Evolutionary conservation across 1,140 invertebrate species (phyloP).

Genomic region (Caenorhabditis latens): DNA sequence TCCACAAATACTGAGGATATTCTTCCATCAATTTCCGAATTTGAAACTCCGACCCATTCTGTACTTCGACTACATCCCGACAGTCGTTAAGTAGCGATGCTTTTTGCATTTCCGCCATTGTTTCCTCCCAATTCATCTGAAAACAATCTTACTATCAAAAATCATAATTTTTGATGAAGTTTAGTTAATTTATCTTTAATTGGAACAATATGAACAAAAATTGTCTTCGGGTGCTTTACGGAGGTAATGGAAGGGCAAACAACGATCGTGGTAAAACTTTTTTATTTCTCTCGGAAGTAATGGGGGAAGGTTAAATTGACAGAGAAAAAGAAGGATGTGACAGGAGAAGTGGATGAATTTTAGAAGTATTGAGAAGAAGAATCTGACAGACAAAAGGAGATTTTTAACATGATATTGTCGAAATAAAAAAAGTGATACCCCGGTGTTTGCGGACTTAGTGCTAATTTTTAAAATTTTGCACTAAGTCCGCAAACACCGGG

Average conservation of each 20-base stretch:
- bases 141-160: neutral
- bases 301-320: neutral
- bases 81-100: neutral
- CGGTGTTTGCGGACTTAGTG: no score
- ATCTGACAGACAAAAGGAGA: no score
- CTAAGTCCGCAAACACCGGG: no score
- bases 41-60: neutral
- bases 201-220: no score
- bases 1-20: conserved; percentile 27
- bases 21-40: conserved; percentile 18
- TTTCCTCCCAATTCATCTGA: conserved; percentile 15
- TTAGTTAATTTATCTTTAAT: no score
- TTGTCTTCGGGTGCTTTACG: no score
- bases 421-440: neutral
- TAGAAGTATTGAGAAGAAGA: neutral
- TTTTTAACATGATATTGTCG: no score
- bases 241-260: no score
- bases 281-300: no score
- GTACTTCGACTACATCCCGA: conserved; percentile 7
- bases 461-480: no score
- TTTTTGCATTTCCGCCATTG: neutral
- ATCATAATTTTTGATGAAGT: neutral
- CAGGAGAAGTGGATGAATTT: neutral
- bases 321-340: no score
- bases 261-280: no score